phyloP scores from a whole-genome alignment of 2,113 vertebrate genomes.

The Xiphophorus hellerii region DNA sequence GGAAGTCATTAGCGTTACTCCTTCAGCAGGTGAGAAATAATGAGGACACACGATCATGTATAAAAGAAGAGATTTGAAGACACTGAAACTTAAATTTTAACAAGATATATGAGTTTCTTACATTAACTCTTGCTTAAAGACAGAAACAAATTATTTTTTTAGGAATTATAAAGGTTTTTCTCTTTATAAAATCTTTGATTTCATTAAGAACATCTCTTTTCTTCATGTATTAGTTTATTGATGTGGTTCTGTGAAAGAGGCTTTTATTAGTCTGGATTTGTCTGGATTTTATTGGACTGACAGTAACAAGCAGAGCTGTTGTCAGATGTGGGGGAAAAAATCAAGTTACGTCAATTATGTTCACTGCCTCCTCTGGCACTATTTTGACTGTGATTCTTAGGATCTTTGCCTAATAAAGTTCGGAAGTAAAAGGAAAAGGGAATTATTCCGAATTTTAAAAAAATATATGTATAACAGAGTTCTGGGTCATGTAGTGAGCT shows the following conservation, averaged over 20 bases:
- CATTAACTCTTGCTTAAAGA: neutral
- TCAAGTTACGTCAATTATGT: too few species aligned
- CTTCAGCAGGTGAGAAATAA: slow-evolving; percentile 90
- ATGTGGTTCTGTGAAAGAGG: neutral
- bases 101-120: neutral
- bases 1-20: slow-evolving; percentile 89
- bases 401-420: too few species aligned
- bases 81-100: neutral
- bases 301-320: too few species aligned
- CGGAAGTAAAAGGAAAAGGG: neutral
- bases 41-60: neutral
- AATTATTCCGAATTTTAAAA: neutral
- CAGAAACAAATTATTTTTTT: neutral
- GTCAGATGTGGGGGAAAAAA: too few species aligned
- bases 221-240: neutral
- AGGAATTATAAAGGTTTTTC: neutral
- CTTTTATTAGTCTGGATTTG: too few species aligned
- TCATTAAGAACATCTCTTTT: neutral
- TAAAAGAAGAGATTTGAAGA: neutral
- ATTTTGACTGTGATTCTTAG: too few species aligned
- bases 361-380: too few species aligned
- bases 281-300: too few species aligned
- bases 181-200: too few species aligned
- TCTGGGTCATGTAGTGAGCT: neutral
- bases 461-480: neutral